Evolutionary conservation across 2,797 vertebrate species (phyloP).

Genomic region (Rhabdomys pumilio): DNA sequence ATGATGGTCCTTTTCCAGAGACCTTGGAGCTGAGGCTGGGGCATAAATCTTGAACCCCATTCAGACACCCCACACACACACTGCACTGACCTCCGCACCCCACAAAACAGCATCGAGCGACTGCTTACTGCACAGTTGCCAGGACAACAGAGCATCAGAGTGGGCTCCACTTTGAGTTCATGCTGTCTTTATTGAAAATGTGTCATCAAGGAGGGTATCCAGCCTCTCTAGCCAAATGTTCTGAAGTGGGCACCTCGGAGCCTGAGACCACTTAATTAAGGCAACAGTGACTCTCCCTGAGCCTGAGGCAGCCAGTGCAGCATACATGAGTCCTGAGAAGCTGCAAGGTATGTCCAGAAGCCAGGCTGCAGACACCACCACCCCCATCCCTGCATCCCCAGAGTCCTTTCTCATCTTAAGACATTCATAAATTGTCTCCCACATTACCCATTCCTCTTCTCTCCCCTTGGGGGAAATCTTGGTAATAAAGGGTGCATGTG

Average conservation of each 20-base stretch:
- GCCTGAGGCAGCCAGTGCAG: not conserved
- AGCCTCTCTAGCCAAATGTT: not conserved
- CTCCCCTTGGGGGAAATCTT: not conserved
- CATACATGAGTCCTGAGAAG: fast-evolving
- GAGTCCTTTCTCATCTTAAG: not conserved
- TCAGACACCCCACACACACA: not conserved
- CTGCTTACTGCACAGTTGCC: constrained; percentile 54
- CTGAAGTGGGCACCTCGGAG: not conserved
- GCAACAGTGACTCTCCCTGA: too few species aligned
- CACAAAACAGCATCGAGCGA: not conserved
- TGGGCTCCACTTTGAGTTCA: not conserved
- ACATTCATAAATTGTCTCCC: not conserved
- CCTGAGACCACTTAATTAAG: not conserved
- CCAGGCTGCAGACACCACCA: not conserved
- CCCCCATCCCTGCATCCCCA: fast-evolving
- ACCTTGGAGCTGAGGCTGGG: not conserved
- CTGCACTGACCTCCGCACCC: not conserved
- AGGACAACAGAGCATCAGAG: constrained; percentile 5
- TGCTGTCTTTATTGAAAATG: not conserved
- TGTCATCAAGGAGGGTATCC: constrained; percentile 44
- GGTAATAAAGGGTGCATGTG: too few species aligned
- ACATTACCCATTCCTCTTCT: fast-evolving
- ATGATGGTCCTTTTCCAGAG: not conserved
- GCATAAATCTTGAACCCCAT: not conserved
- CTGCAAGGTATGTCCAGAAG: not conserved